Base-by-base conservation (phyloP, 2,797 vertebrate genomes). In the Dermochelys coriacea region DNA sequence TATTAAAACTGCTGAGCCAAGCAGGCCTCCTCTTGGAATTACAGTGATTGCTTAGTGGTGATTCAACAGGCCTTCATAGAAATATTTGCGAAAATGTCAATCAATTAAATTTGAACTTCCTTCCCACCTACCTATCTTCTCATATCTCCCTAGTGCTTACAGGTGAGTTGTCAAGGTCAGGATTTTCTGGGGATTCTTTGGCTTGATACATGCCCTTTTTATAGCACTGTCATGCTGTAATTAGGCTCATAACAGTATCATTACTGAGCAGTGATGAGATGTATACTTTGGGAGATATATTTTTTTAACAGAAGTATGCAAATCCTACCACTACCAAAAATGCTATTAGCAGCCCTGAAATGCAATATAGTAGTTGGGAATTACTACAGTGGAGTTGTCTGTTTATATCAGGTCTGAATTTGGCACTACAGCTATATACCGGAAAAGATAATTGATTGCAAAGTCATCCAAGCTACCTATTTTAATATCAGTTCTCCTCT, bases 1-100 rank as follows among this genome's bases (percentile, higher is more conserved):
- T 98, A 98, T 98, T 99, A 99, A 99, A 99, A 99, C 97, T 98
- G 98, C 98, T 99, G 98, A 99, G 98, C 98, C 98, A 98, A 99
- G 98, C 98, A 97, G 97, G 97, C 96, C 94, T 98, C 98, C 98
- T 98, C 95, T 98, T 98, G 98, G 96, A 99, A 98, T 98, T 98
- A 98, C 97, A 98, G 97, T 98, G 98, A 98, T 98, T 98, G 98
- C 97, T 96, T 97, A 96, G 97, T 78, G 94, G 98, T 97, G 93
- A 98, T 97, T 97, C 96, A 95, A 88, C 85, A 96, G 90, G 91
- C 79, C 82, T 86, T 94, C 87, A 41, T 75, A 51, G 93, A 98
- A 97, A 96, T 89, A 94, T 96, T 95, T 95, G 89, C 71, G 87
- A 96, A 91, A 95, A 96, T 80, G 90, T 52, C 85, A 92, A 54